Evolutionary conservation across 2,113 vertebrate genomes (phyloP).

Genomic region (Pseudorectes ferrugineus): DNA sequence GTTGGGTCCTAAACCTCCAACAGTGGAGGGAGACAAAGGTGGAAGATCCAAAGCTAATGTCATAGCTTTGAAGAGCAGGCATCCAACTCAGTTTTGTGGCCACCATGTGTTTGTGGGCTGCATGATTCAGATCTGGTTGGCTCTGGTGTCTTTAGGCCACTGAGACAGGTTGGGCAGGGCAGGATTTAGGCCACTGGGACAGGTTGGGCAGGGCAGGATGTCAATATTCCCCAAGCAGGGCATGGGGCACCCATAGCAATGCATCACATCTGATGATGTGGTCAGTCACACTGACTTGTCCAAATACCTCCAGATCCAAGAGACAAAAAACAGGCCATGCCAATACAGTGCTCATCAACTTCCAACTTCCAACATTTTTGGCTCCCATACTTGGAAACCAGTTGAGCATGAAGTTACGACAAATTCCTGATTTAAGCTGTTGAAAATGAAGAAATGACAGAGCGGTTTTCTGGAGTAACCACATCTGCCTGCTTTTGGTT

Average conservation of each 20-base stretch:
- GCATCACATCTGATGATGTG: too few relatives aligned
- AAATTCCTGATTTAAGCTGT: not conserved
- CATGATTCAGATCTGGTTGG: not conserved
- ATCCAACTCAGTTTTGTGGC: not conserved
- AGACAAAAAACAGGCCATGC: not conserved
- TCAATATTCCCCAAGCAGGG: not conserved
- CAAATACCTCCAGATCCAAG: not conserved
- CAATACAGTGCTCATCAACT: not conserved
- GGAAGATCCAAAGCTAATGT: not conserved
- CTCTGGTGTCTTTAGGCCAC: not conserved
- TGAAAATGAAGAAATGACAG: slow-evolving; percentile 1
- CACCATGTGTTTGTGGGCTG: not conserved
- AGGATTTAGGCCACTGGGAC: not conserved
- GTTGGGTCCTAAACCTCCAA: not conserved
- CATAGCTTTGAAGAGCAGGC: not conserved
- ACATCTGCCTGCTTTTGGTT: not conserved
- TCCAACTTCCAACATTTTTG: not conserved
- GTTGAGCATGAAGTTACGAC: not conserved
- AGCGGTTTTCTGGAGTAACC: not conserved
- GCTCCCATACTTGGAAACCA: not conserved
- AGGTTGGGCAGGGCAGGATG: not conserved
- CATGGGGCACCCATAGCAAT: not conserved
- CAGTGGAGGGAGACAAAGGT: not conserved
- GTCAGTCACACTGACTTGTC: not conserved
- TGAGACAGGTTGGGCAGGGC: not conserved